A percentile compares a stretch with the other conserved stretches of the same genome.
phyloP scores from a whole-genome alignment of 2,888 invertebrate genomes.

The Lapara coniferarum region DNA sequence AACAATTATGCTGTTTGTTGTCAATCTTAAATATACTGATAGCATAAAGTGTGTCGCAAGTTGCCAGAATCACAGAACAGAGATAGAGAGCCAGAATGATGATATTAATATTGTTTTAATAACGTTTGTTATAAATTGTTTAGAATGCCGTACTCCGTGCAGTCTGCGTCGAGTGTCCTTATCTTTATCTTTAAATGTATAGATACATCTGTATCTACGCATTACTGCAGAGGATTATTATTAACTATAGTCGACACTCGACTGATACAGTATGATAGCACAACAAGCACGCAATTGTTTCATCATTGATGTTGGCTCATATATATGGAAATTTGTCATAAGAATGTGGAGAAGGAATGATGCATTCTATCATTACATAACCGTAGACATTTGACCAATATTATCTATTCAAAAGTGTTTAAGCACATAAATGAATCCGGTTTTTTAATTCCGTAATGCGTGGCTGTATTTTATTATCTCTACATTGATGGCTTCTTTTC shows the following conservation, averaged over 20 bases:
- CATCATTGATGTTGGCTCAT: conserved; percentile 5
- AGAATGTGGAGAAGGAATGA: neutral
- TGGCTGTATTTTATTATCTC: neutral
- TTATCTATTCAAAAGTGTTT: conserved; percentile 2
- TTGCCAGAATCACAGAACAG: neutral
- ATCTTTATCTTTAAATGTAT: neutral
- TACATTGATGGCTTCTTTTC: neutral
- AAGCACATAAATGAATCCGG: conserved; percentile 5
- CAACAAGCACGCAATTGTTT: neutral
- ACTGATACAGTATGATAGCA: neutral
- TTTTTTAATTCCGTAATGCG: neutral
- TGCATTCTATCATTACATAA: neutral
- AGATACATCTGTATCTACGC: neutral
- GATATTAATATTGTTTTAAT: neutral
- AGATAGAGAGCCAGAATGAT: too few relatives aligned
- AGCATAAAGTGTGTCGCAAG: neutral
- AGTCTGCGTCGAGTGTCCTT: neutral
- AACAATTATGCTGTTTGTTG: too few relatives aligned
- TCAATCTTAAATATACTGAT: neutral
- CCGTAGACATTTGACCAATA: neutral
- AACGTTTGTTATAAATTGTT: conserved; percentile 1
- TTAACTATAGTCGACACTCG: neutral
- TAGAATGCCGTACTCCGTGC: neutral
- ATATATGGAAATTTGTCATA: neutral
- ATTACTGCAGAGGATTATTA: neutral